These are phyloP conservation scores for Ashinkailepas kermadecensis DNA, from an alignment of 2,888 invertebrate genomes.

Conservation along the genomic window DNA sequence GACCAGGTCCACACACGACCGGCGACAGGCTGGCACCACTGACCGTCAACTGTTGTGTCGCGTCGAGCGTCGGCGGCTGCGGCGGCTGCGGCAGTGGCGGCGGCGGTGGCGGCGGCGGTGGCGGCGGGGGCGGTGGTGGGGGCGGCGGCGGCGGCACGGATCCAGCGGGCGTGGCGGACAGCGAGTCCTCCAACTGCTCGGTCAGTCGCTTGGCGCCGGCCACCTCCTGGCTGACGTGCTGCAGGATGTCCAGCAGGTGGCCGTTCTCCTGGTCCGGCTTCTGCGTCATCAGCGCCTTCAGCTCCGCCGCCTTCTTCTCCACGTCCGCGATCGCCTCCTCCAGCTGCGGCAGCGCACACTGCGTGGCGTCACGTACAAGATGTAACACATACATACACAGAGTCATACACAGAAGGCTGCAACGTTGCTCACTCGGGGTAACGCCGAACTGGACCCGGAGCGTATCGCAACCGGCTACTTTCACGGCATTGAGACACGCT, in stretches of 20 bases:
- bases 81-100: too few relatives aligned
- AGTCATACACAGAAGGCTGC: too few relatives aligned
- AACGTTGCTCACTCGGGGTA: too few relatives aligned
- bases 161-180: background rate
- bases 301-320: conserved; percentile 22
- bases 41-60: background rate
- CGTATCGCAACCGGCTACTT: too few relatives aligned
- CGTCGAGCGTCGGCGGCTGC: background rate
- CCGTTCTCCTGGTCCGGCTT: conserved; percentile 9
- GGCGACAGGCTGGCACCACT: background rate
- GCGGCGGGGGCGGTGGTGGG: background rate
- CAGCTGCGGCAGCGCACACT: background rate
- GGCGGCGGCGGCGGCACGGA: background rate
- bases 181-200: conserved; percentile 16
- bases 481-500: too few relatives aligned
- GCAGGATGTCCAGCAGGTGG: conserved; percentile 10
- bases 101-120: background rate
- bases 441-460: too few relatives aligned
- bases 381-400: too few relatives aligned
- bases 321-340: conserved; percentile 21
- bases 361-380: too few relatives aligned
- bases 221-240: conserved; percentile 17
- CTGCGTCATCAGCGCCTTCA: background rate
- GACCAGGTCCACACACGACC: background rate
- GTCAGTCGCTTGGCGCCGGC: conserved; percentile 3